These are phyloP conservation scores for Atrina japonica DNA, from an alignment of 2,888 invertebrate genomes.

Conservation along the genomic window DNA sequence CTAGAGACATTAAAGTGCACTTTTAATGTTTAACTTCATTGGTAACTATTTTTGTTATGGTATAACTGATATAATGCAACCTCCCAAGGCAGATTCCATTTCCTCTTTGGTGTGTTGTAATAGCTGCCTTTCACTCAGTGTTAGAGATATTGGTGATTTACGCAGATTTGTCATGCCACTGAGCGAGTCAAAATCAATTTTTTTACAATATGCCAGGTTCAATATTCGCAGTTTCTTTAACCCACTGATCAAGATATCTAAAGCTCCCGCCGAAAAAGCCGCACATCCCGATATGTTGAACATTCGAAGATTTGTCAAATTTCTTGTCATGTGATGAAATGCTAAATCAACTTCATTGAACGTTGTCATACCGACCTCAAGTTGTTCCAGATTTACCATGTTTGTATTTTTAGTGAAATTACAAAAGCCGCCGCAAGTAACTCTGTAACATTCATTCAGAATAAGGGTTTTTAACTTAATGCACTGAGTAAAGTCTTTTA, in stretches of 20 bases:
- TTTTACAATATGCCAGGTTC: conserved; percentile 50
- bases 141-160: not conserved
- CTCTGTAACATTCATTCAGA: conserved; percentile 65
- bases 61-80: not conserved
- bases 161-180: not conserved
- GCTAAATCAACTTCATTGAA: conserved; percentile 54
- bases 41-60: not conserved
- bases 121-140: not conserved
- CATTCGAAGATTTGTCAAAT: conserved; percentile 51
- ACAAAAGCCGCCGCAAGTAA: conserved; percentile 54
- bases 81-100: not conserved
- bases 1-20: too few relatives aligned
- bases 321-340: conserved; percentile 63
- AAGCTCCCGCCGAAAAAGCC: conserved; percentile 49
- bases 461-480: conserved; percentile 53
- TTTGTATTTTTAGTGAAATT: conserved; percentile 48
- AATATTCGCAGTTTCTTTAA: conserved; percentile 52
- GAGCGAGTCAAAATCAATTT: not conserved
- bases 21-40: too few relatives aligned
- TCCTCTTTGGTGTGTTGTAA: conserved; percentile 2
- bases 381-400: conserved; percentile 45
- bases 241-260: conserved; percentile 53
- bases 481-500: conserved; percentile 56
- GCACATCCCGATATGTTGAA: conserved; percentile 55
- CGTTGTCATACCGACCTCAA: conserved; percentile 54